Evolutionary conservation across 2,888 invertebrate species (phyloP).

Genomic region (Caenorhabditis virilis): DNA sequence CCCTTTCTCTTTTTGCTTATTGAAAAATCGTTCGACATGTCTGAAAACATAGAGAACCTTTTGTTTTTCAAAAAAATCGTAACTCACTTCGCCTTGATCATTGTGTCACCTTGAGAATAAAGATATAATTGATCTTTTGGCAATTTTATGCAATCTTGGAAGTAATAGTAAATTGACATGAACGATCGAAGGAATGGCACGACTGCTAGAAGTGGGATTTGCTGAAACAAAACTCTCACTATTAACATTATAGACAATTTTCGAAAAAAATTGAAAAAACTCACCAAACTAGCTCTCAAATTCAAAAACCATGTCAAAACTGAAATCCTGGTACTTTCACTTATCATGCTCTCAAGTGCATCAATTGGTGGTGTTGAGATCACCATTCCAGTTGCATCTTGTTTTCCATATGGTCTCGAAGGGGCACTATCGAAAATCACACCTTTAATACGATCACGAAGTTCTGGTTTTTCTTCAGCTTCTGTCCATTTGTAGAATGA

Average conservation of each 20-base stretch:
- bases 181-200: slow-evolving; percentile 40
- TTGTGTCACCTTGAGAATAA: slow-evolving; percentile 37
- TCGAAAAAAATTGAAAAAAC: slow-evolving; percentile 5
- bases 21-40: slow-evolving; percentile 42
- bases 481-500: slow-evolving; percentile 52
- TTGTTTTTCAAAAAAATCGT: slow-evolving; percentile 3
- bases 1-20: slow-evolving; percentile 30
- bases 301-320: slow-evolving; percentile 20
- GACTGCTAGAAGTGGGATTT: slow-evolving; percentile 33
- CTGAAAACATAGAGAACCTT: slow-evolving; percentile 17
- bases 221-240: slow-evolving; percentile 17
- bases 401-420: slow-evolving; percentile 36
- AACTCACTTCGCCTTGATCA: slow-evolving; percentile 45
- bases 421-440: slow-evolving; percentile 50
- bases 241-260: neutral
- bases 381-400: slow-evolving; percentile 45
- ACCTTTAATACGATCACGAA: slow-evolving; percentile 42
- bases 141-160: slow-evolving; percentile 35
- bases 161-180: slow-evolving; percentile 45
- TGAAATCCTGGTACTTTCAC: slow-evolving; percentile 21
- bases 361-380: slow-evolving; percentile 45
- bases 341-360: slow-evolving; percentile 26
- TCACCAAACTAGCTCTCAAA: slow-evolving; percentile 18
- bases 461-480: slow-evolving; percentile 40
- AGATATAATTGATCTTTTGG: slow-evolving; percentile 41